These are phyloP conservation scores for Drosophila parabipectinata DNA, from an alignment of 1,140 invertebrate genomes.

Conservation along the genomic window DNA sequence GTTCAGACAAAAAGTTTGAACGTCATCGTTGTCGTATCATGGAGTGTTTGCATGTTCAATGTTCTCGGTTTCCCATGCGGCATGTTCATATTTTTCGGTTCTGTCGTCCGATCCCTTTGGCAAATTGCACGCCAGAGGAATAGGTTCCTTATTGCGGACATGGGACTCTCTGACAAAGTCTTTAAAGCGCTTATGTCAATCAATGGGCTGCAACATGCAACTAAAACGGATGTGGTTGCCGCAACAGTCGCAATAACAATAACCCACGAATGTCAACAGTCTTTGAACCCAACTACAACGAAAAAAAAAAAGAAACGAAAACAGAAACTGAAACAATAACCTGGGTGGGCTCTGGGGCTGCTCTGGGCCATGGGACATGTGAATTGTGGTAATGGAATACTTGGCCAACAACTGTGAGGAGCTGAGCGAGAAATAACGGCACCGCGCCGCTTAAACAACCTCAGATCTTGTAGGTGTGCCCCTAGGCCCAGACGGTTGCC, in stretches of 20 bases:
- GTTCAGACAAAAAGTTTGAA: slow-evolving; percentile 42
- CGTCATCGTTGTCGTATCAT: slow-evolving; percentile 25
- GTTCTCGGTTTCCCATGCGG: slow-evolving; percentile 25
- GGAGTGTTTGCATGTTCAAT: slow-evolving; percentile 34
- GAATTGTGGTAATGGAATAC: slow-evolving; percentile 53
- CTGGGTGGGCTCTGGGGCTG: slow-evolving; percentile 28
- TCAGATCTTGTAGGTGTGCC: slow-evolving; percentile 43
- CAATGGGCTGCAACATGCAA: slow-evolving; percentile 47
- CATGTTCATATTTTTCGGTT: slow-evolving; percentile 49
- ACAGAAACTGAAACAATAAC: slow-evolving; percentile 46
- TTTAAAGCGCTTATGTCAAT: slow-evolving; percentile 77
- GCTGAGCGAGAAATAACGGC: slow-evolving; percentile 51
- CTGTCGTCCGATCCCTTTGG: slow-evolving; percentile 15
- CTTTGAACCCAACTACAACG: slow-evolving; percentile 36
- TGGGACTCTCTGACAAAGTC: slow-evolving; percentile 30
- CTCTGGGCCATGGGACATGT: slow-evolving; percentile 38
- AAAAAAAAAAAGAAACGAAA: slow-evolving; percentile 1
- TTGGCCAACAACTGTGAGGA: slow-evolving; percentile 21
- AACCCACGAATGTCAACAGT: slow-evolving; percentile 49
- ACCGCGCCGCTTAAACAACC: slow-evolving; percentile 32
- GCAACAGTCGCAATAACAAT: slow-evolving; percentile 42
- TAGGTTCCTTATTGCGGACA: background rate
- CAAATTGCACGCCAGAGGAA: slow-evolving; percentile 19
- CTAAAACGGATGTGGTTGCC: slow-evolving; percentile 60
- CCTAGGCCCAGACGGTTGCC: slow-evolving; percentile 20